phyloP scores from a whole-genome alignment of 1,140 invertebrate species.

The Harlomillsia oculata region DNA sequence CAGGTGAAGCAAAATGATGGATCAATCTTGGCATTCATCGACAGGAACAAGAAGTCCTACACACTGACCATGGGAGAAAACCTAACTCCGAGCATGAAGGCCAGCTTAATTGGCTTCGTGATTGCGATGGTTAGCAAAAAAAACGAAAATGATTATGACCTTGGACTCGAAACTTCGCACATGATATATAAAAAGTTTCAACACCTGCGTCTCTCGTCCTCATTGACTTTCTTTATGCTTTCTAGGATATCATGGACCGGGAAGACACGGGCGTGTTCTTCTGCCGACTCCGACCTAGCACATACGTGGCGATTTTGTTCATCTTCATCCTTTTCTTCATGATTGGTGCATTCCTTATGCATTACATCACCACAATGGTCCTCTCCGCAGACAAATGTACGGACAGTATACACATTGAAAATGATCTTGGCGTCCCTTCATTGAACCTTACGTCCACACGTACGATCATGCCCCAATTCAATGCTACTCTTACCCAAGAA shows the following conservation, averaged over 20 bases:
- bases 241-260: constrained; percentile 22
- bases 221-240: neutral
- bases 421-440: constrained; percentile 6
- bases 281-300: constrained; percentile 1
- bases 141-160: neutral
- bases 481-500: neutral
- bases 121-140: constrained; percentile 21
- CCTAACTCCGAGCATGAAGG: constrained; percentile 16
- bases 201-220: neutral
- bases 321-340: constrained; percentile 5
- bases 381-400: neutral
- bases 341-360: constrained; percentile 6
- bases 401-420: constrained; percentile 8
- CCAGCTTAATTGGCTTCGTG: constrained; percentile 23
- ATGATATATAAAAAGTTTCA: neutral
- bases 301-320: constrained; percentile 8
- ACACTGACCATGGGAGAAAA: constrained; percentile 26
- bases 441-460: neutral
- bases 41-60: constrained; percentile 22
- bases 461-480: neutral
- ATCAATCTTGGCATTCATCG: constrained; percentile 24
- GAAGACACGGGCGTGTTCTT: constrained; percentile 16
- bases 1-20: constrained; percentile 25
- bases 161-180: neutral
- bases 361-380: constrained; percentile 8